Percentiles rank a stretch among this genome's conserved stretches.
phyloP scores from a whole-genome alignment of 1,140 invertebrate species.

The Drosophila asahinai region DNA sequence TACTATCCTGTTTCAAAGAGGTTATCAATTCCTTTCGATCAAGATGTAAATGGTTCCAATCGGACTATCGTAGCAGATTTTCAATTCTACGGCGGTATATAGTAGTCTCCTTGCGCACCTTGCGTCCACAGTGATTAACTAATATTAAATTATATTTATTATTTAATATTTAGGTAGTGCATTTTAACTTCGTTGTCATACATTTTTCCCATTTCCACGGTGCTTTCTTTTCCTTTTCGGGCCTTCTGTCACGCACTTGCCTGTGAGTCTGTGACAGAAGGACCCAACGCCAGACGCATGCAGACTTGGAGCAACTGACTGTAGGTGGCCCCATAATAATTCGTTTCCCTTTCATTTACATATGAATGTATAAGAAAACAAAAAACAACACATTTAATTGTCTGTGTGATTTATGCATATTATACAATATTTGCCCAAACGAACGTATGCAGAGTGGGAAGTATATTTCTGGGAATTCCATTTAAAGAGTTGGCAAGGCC shows the following conservation, averaged over 20 bases:
- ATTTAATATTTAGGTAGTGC: background rate
- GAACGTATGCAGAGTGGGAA: slow-evolving; percentile 7
- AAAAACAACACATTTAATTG: slow-evolving; percentile 74
- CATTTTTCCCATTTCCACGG: background rate
- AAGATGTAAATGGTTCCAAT: no score
- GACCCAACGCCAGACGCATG: background rate
- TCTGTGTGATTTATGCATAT: slow-evolving; percentile 72
- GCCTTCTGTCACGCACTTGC: slow-evolving; percentile 35
- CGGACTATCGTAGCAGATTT: no score
- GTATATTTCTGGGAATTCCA: slow-evolving; percentile 46
- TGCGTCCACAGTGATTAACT: no score
- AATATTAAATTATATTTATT: no score
- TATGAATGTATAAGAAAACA: slow-evolving; percentile 54
- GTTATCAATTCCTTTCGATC: no score
- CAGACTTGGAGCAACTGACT: slow-evolving; percentile 2
- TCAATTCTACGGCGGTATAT: no score
- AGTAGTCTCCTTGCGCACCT: no score
- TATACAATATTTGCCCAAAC: slow-evolving; percentile 40
- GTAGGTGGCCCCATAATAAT: slow-evolving; percentile 38
- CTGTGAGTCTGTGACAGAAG: slow-evolving; percentile 18
- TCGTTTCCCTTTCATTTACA: slow-evolving; percentile 61
- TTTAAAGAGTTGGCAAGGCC: slow-evolving; percentile 59
- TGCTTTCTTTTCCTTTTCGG: background rate
- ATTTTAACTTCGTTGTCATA: background rate
- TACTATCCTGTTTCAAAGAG: no score